phyloP scores from a whole-genome alignment of 2,113 vertebrate species.

The Dinomys branickii region DNA sequence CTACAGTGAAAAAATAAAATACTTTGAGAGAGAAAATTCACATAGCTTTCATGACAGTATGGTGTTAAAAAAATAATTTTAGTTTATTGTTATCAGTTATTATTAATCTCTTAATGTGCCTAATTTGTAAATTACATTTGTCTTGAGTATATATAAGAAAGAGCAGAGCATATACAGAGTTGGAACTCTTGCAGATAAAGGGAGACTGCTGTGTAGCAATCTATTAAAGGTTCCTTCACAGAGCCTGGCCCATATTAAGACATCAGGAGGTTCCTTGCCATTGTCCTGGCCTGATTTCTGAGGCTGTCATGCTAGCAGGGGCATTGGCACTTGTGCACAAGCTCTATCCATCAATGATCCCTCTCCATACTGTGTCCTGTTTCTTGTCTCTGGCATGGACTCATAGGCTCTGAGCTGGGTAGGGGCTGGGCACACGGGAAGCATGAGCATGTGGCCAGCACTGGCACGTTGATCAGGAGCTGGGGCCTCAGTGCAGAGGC shows the following conservation, averaged over 20 bases:
- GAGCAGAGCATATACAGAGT: too few relatives aligned
- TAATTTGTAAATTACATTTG: background rate
- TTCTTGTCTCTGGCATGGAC: background rate
- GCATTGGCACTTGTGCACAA: background rate
- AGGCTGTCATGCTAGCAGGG: background rate
- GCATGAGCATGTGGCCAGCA: background rate
- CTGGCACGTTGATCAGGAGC: accelerated
- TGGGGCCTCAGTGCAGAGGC: background rate
- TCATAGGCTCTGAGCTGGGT: background rate
- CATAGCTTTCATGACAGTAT: background rate
- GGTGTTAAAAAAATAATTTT: background rate
- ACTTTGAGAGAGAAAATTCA: background rate
- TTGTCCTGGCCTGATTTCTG: background rate
- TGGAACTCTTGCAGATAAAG: background rate
- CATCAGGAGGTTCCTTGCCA: background rate
- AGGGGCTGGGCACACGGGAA: background rate
- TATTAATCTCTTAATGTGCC: background rate
- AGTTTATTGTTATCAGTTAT: background rate
- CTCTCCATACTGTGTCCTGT: background rate
- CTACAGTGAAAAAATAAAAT: background rate
- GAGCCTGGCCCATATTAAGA: background rate
- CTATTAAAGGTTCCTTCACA: background rate
- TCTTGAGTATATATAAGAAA: background rate
- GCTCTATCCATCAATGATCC: accelerated
- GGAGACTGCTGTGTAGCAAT: background rate